Conservation (phyloP, 2,797 vertebrate genomes). For the Enteromius radiatus region DNA sequence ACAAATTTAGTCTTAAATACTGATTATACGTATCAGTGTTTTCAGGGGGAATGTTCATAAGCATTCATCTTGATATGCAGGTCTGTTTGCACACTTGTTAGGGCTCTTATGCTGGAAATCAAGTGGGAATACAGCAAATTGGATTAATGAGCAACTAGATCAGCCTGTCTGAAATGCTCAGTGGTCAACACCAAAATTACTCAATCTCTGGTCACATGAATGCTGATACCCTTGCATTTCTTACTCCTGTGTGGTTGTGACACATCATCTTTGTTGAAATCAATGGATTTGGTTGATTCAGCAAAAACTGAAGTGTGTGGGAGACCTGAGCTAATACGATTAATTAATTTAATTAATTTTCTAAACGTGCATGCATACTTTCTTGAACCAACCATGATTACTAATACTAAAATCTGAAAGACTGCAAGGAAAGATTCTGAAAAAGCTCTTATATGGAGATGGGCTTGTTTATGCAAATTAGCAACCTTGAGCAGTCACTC, state of each 20-base stretch:
- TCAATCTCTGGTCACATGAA: background rate
- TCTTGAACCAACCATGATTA: background rate
- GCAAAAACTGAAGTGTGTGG: background rate
- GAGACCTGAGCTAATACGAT: background rate
- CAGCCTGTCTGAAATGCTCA: background rate
- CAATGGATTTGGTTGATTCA: background rate
- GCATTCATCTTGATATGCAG: conserved; percentile 29
- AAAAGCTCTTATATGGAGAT: background rate
- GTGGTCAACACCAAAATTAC: background rate
- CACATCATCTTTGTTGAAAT: background rate
- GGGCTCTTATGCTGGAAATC: conserved; percentile 15
- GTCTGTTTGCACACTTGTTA: conserved; percentile 54
- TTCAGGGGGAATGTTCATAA: background rate
- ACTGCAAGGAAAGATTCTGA: background rate
- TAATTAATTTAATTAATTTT: too few species aligned
- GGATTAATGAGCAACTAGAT: background rate
- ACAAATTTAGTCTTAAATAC: conserved; percentile 20
- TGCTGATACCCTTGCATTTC: background rate
- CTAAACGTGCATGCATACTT: too few species aligned
- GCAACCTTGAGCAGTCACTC: background rate
- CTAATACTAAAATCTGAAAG: background rate
- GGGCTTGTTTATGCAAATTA: background rate
- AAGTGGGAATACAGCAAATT: background rate
- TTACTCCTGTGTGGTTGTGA: background rate
- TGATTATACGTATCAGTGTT: conserved; percentile 12